These are phyloP conservation scores for Lycaon pictus DNA, from an alignment of 2,113 vertebrate genomes.

Conservation along the genomic window DNA sequence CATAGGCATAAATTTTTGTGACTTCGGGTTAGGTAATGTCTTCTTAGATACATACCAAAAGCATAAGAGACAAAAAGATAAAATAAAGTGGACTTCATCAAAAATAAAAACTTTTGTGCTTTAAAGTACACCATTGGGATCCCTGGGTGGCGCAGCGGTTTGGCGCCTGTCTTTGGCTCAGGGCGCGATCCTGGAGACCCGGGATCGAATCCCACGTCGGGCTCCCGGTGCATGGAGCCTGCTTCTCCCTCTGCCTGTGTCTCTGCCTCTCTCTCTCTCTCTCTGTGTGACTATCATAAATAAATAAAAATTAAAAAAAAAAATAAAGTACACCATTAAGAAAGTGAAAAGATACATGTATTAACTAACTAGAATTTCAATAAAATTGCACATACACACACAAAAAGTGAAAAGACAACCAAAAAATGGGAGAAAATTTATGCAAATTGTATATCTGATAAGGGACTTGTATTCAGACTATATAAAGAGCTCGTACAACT, in stretches of 20 bases:
- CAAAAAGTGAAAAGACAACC: background rate
- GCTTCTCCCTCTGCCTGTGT: too few species aligned
- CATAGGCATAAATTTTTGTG: background rate
- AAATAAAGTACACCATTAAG: background rate
- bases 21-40: background rate
- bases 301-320: too few species aligned
- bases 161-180: too few species aligned
- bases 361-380: too few species aligned
- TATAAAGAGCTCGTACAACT: background rate
- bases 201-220: too few species aligned
- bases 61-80: background rate
- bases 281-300: too few species aligned
- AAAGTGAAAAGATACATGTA: background rate
- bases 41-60: conserved; percentile 15
- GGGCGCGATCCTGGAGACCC: too few species aligned
- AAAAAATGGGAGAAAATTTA: background rate
- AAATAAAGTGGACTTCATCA: background rate
- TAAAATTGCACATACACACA: too few species aligned
- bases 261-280: too few species aligned
- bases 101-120: background rate
- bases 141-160: too few species aligned
- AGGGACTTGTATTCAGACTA: background rate
- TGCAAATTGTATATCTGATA: background rate
- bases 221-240: too few species aligned
- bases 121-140: background rate